Evolutionary conservation across 1,140 invertebrate genomes (phyloP), one percentile per base, ranked within the genome.

Genomic region (Spodoptera litura): DNA sequence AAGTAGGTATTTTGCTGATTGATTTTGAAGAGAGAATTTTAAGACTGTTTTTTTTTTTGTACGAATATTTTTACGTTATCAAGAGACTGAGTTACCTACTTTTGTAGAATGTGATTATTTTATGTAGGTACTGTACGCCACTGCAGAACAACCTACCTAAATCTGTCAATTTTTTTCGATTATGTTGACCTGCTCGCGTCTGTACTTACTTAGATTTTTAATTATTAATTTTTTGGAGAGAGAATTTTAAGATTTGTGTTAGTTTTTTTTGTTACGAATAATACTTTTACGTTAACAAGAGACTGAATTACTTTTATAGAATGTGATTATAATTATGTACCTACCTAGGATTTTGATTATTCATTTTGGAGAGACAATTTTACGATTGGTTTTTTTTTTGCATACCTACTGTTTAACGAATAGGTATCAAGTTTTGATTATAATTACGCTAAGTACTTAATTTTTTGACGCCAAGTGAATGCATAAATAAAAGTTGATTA

Each of bases 21-120:
- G 31, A 64, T 64, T 64, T 64, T 64, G 20, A 20, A 13, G 12
- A 38, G 12, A 64, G 38, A 64, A 9, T 62, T 38, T 62, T 31
- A 27, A 9, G 11, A 3, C 35, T 55, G 10, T 55, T 55, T 55
- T 55, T 12, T 13, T 55, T 55, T 12, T 55, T 10, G 12, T 13
- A 55, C 52, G 13, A 2, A 2, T 55, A 55, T 55, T 55, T 55
- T 55, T n/a, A 55, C 2, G 13, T 55, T 55, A 55, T 13, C 0
- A 55, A 55, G 52, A 55, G 11, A 55, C 52, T 55, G 11, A 55
- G 15, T 55, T 38, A 38, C 35, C 35, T 8, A 38, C 35, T 38
- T 38, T 38, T 38, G 35, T 38, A 38, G 35, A 38, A 1, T 38
- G 35, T 38, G 35, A 38, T 38, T 38, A 38, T 38, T 38, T 38